Evolutionary conservation across 2,113 vertebrate genomes (phyloP), one percentile per base, ranked within the genome.

Genomic region (Ammodytes marinus): DNA sequence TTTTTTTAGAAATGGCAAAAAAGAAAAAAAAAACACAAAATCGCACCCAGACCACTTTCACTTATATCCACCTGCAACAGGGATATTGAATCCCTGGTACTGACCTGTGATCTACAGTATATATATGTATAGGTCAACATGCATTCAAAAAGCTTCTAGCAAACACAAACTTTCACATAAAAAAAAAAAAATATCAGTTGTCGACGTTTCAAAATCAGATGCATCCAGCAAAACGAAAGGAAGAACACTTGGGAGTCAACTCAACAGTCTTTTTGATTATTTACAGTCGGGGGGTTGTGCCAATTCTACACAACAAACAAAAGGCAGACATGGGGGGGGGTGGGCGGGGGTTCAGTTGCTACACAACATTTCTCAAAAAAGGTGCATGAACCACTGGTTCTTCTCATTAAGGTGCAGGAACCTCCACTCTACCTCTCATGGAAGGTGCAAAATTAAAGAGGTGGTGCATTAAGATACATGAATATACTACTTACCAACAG

Each of bases 341-440:
- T n/a, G n/a, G n/a, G n/a, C n/a, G n/a, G 70, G 79, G 86, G 69
- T 84, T 83, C 79, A 82, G 84, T 79, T 88, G 86, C 89, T 90
- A 93, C 88, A 93, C 81, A 79, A 84, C 76, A 50, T 69, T 87
- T 87, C 40, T 89, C 76, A 76, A 81, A 66, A 79, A 94, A 94
- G 91, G 94, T 94, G 94, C 94, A 89, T 78, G 88, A 93, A 94
- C 88, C 93, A 86, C 79, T 89, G 91, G 89, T 93, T 94, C 92
- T 91, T 90, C 90, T 94, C 88, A 82, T 83, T 93, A 95, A 95
- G 94, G 94, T 95, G 94, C 94, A 90, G 84, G 82, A 91, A 89
- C 74, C 79, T 89, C 86, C 79, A 58, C 73, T 87, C 88, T 84
- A 83, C 69, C 83, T 71, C 78, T 79, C 58, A 65, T 63, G 74